phyloP scores from a whole-genome alignment of 1,140 invertebrate species.

The Calephelis nemesis region DNA sequence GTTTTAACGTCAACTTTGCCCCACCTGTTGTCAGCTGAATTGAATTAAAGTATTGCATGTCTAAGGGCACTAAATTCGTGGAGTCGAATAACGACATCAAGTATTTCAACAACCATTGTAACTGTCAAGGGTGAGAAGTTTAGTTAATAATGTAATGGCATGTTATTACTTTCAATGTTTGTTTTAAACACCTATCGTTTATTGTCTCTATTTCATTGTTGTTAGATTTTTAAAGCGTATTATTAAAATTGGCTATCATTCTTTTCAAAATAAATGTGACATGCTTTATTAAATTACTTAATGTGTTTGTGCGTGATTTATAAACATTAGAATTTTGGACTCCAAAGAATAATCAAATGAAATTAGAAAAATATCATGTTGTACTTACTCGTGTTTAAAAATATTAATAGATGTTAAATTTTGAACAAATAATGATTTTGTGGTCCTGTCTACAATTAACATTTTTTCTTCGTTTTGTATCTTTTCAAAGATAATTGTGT shows the following conservation, averaged over 20 bases:
- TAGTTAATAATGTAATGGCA: slow-evolving; percentile 77
- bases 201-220: slow-evolving; percentile 27
- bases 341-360: background rate
- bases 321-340: background rate
- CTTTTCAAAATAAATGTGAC: too few species aligned
- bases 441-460: too few species aligned
- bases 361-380: too few species aligned
- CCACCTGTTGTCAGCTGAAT: slow-evolving; percentile 66
- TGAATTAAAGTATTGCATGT: slow-evolving; percentile 74
- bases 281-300: too few species aligned
- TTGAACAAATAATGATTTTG: too few species aligned
- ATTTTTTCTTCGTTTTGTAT: too few species aligned
- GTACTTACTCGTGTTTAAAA: too few species aligned
- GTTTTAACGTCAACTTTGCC: slow-evolving; percentile 46
- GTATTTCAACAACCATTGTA: slow-evolving; percentile 74
- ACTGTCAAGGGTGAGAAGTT: slow-evolving; percentile 76
- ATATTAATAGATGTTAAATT: too few species aligned
- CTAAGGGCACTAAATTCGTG: slow-evolving; percentile 57
- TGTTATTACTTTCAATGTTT: slow-evolving; percentile 37
- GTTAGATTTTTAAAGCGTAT: background rate
- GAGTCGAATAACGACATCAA: slow-evolving; percentile 67
- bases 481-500: too few species aligned
- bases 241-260: background rate
- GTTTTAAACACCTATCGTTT: slow-evolving; percentile 56
- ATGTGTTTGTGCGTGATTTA: background rate